Evolutionary conservation across 1,140 invertebrate species (phyloP).

Genomic region (Drepana arcuata): DNA sequence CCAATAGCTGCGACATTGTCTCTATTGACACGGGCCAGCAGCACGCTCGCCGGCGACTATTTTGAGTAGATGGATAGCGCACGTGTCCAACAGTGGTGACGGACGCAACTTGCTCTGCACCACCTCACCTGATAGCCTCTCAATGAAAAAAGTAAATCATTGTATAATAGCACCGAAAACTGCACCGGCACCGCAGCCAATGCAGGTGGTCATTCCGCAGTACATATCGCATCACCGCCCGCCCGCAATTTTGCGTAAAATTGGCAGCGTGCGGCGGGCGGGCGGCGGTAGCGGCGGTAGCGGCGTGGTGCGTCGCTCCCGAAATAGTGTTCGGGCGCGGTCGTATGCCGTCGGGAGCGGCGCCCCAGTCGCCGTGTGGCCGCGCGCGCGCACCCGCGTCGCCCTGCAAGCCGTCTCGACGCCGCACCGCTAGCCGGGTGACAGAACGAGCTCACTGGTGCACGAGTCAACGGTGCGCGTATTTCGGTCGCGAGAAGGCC

Average conservation of each 20-base stretch:
- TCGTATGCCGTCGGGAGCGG: constrained; percentile 49
- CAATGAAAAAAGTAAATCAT: constrained; percentile 38
- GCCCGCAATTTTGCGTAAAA: constrained; percentile 71
- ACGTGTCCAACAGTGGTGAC: constrained; percentile 26
- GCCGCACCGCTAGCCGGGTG: constrained; percentile 36
- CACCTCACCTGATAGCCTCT: constrained; percentile 19
- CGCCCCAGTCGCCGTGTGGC: constrained; percentile 62
- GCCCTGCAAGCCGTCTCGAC: constrained; percentile 35
- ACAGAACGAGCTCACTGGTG: constrained; percentile 34
- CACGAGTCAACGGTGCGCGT: constrained; percentile 49
- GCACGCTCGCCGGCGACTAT: constrained; percentile 52
- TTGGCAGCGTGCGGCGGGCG: constrained; percentile 50
- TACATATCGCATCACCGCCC: constrained; percentile 70
- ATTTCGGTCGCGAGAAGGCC: constrained; percentile 60
- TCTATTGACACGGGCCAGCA: constrained; percentile 60
- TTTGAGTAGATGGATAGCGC: constrained; percentile 45
- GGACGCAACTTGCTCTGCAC: constrained; percentile 10
- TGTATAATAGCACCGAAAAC: constrained; percentile 18
- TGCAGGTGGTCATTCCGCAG: constrained; percentile 41
- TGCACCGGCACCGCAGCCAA: constrained; percentile 18
- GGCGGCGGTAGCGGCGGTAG: constrained; percentile 55
- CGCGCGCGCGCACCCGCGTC: constrained; percentile 63
- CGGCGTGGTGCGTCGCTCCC: constrained; percentile 62
- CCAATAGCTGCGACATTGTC: constrained; percentile 68
- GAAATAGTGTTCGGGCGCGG: constrained; percentile 67